These are phyloP conservation scores for Odontamblyopus lacepedii DNA, from an alignment of 2,797 vertebrate species.

Conservation along the genomic window DNA sequence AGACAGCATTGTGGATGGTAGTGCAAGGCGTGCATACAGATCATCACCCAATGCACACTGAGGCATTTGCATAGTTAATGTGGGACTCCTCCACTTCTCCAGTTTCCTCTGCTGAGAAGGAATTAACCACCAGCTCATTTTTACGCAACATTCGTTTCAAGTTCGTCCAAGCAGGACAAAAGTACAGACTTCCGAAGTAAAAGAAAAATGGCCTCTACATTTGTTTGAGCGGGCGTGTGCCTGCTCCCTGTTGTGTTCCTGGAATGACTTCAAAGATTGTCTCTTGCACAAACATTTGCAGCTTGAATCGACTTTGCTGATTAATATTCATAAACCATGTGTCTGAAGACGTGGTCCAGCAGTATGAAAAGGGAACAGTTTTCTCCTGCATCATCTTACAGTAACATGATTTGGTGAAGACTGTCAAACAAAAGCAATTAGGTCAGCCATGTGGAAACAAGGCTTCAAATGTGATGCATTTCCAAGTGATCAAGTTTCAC, in stretches of 20 bases:
- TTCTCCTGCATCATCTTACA: conserved; percentile 12
- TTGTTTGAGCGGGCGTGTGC: conserved; percentile 57
- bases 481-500: too few species aligned
- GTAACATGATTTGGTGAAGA: conserved; percentile 18
- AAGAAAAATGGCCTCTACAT: conserved; percentile 53
- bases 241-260: conserved; percentile 61
- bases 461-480: background rate
- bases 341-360: conserved; percentile 31
- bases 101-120: conserved; percentile 28
- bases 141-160: conserved; percentile 62
- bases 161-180: conserved; percentile 59
- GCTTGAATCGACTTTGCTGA: conserved; percentile 46
- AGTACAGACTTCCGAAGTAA: background rate
- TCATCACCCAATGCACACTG: conserved; percentile 28
- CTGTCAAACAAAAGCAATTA: background rate
- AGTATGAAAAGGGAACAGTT: conserved; percentile 21
- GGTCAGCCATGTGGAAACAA: background rate
- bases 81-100: conserved; percentile 24
- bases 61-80: conserved; percentile 69
- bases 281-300: conserved; percentile 46
- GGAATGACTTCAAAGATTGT: conserved; percentile 69
- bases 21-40: conserved; percentile 42
- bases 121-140: conserved; percentile 47
- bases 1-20: conserved; percentile 27
- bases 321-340: conserved; percentile 48